These are phyloP conservation scores for Creontiades dilutus DNA, from an alignment of 2,888 invertebrate genomes.

Conservation along the genomic window DNA sequence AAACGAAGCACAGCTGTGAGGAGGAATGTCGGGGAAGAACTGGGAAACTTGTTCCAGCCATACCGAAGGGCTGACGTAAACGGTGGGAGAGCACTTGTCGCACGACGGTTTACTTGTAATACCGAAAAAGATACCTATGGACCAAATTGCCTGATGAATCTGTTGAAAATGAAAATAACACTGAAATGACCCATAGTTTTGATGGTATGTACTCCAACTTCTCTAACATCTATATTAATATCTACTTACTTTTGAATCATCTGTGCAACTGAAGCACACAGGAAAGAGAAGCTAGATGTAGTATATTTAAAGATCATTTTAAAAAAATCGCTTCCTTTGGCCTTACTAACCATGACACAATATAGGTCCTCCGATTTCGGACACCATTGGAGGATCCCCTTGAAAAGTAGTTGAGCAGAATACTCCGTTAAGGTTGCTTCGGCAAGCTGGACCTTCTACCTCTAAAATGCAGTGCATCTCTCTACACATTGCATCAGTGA, in stretches of 20 bases:
- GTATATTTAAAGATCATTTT: neutral
- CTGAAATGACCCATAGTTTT: neutral
- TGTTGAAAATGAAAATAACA: neutral
- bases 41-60: neutral
- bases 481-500: neutral
- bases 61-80: neutral
- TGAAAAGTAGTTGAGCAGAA: neutral
- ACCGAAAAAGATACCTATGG: neutral
- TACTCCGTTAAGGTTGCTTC: neutral
- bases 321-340: neutral
- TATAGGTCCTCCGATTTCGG: slow-evolving; percentile 9
- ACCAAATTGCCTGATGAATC: neutral
- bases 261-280: neutral
- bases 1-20: too few relatives aligned
- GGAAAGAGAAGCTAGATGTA: neutral
- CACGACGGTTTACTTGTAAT: neutral
- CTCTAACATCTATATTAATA: neutral
- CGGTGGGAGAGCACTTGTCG: neutral
- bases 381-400: neutral
- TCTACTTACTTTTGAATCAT: neutral
- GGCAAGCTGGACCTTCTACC: neutral
- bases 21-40: too few relatives aligned
- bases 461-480: slow-evolving; percentile 14
- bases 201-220: neutral
- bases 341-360: neutral